Conservation (phyloP, 2,113 vertebrate genomes). For the Pollachius pollachius region DNA sequence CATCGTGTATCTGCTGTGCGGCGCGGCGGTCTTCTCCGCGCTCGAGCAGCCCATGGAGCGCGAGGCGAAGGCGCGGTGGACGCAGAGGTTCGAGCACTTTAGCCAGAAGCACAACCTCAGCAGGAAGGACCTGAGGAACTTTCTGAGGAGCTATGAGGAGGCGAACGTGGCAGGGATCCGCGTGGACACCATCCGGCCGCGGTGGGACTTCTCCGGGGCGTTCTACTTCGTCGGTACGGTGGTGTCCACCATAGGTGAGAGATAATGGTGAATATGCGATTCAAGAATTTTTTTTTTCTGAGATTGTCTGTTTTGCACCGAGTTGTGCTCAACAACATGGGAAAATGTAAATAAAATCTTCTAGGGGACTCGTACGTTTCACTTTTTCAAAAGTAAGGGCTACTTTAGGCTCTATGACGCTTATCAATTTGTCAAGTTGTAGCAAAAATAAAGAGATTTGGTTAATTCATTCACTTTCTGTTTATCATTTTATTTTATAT, state of each 20-base stretch:
- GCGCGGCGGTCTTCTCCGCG: conserved; percentile 93
- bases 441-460: too few species aligned
- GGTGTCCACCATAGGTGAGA: conserved; percentile 95
- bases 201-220: conserved; percentile 94
- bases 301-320: too few species aligned
- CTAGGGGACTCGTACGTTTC: too few species aligned
- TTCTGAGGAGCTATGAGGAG: conserved; percentile 87
- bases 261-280: too few species aligned
- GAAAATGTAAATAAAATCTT: too few species aligned
- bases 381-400: too few species aligned
- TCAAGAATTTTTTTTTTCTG: too few species aligned
- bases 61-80: conserved; percentile 86
- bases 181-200: conserved; percentile 81
- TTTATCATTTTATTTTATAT: too few species aligned
- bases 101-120: conserved; percentile 86
- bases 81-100: conserved; percentile 84
- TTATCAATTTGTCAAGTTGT: too few species aligned
- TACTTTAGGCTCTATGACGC: too few species aligned
- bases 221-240: conserved; percentile 97
- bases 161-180: conserved; percentile 87
- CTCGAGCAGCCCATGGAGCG: conserved; percentile 88
- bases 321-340: too few species aligned
- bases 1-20: conserved; percentile 85
- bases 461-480: too few species aligned
- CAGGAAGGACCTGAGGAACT: conserved; percentile 78